These are phyloP conservation scores for Dissostichus mawsoni DNA, from an alignment of 2,113 vertebrate species.

Conservation along the genomic window DNA sequence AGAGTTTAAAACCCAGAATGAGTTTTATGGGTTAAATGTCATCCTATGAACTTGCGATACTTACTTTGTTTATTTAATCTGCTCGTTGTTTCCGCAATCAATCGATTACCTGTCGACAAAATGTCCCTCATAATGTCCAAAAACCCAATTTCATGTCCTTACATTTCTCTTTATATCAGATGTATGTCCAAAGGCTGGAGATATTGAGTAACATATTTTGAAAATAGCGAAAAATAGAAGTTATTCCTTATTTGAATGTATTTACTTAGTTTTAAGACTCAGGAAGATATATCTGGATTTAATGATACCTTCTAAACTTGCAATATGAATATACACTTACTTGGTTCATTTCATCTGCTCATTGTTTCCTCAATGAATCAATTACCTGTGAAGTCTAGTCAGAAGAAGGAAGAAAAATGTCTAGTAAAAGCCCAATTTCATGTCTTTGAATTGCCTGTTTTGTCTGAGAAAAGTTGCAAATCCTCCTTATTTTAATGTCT, in stretches of 20 bases:
- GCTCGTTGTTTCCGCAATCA: background rate
- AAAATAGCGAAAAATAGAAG: no score
- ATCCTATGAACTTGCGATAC: background rate
- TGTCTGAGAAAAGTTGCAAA: background rate
- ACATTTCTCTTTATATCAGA: no score
- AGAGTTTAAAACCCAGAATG: conserved; percentile 11
- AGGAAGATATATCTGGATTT: no score
- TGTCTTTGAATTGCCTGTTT: background rate
- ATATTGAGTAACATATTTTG: no score
- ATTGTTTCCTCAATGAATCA: background rate
- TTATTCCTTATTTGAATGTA: no score
- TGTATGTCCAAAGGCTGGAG: no score
- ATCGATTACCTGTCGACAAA: background rate
- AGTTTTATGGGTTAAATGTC: background rate
- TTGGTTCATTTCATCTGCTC: background rate
- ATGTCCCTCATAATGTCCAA: no score
- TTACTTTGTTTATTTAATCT: background rate
- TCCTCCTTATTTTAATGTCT: no score
- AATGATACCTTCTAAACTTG: background rate
- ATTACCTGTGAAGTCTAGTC: background rate
- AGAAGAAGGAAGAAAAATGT: background rate
- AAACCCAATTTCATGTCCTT: no score
- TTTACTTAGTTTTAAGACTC: no score
- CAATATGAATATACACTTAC: no score
- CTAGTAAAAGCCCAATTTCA: background rate